Percentiles rank a stretch among this genome's conserved stretches.
These are phyloP conservation scores for Melinopterus prodromus DNA, from an alignment of 2,888 invertebrate species.

Conservation along the genomic window DNA sequence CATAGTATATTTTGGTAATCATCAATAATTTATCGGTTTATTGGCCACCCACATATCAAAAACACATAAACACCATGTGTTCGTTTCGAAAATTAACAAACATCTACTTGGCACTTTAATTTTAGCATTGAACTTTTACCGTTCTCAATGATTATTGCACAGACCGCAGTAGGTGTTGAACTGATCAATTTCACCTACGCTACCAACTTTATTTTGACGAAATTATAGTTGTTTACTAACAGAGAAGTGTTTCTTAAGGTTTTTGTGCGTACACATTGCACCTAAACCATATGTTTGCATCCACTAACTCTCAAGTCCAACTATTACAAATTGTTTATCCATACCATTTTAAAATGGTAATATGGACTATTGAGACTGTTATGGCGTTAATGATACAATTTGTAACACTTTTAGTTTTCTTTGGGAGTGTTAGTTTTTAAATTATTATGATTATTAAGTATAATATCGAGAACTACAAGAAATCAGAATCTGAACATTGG, in stretches of 20 bases:
- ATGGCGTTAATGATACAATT: too few relatives aligned
- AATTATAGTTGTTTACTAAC: background rate
- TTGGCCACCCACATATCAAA: background rate
- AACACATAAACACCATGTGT: constrained; percentile 4
- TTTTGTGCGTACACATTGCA: background rate
- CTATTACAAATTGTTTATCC: background rate
- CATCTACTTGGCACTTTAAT: background rate
- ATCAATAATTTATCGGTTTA: background rate
- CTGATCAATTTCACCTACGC: background rate
- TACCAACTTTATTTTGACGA: background rate
- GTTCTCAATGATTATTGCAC: background rate
- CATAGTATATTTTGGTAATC: background rate
- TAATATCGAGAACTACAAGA: too few relatives aligned
- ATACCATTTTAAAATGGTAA: background rate
- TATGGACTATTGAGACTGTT: background rate
- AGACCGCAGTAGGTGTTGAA: background rate
- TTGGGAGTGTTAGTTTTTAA: too few relatives aligned
- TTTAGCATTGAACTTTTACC: constrained; percentile 4
- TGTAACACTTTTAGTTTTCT: too few relatives aligned
- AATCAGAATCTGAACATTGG: too few relatives aligned
- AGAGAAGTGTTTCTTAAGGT: background rate
- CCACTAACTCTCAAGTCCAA: background rate
- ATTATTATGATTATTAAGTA: too few relatives aligned
- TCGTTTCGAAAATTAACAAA: background rate
- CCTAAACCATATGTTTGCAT: background rate